Evolutionary conservation across 2,797 vertebrate genomes (phyloP), one percentile per base, ranked within the genome.

Genomic region (Numenius phaeopus): DNA sequence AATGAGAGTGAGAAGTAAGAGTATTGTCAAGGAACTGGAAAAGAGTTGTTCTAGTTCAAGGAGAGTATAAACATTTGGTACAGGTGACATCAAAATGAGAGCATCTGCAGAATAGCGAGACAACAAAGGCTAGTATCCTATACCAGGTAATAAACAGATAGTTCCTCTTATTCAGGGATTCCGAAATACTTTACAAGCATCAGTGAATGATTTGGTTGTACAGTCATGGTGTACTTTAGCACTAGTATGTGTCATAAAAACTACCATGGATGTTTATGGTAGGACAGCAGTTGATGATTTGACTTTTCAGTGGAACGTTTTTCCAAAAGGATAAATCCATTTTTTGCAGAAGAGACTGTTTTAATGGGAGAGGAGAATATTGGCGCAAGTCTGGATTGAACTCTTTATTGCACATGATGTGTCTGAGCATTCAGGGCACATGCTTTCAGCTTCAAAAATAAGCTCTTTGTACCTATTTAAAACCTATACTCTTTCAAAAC

Each of bases 391-490:
- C 27, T 77, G 75, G 89, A 90, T 46, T 24, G 24, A 79, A n/a
- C 49, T 65, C 75, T 7, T 7, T 23, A 19, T 22, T 37, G 54
- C 1, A 0, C 20, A 1, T 37, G 75, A 27, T 59, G 66, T 72
- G 26, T 71, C 59, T 14, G 40, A 92, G 40, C 65, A 32, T 75
- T 89, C 57, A 26, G 58, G 57, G 10, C 57, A 34, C 27, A 4
- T 0, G 6, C 69, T 83, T 89, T 76, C 65, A 55, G 72, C 46
- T 78, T 78, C 34, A 69, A 26, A 52, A 52, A 52, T 42, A 39
- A 77, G 54, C 42, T 91, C 44, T 86, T 88, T 95, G 69, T 90
- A 75, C 84, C 65, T 69, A 44, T 89, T 94, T 65, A 69, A 90
- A 87, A 65, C n/a, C 67, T 55, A 18, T 34, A 54, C 19, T 44